A percentile compares a stretch with the other conserved stretches of the same genome.
Evolutionary conservation across 2,797 vertebrate species (phyloP).

Genomic region (Notolabrus celidotus): DNA sequence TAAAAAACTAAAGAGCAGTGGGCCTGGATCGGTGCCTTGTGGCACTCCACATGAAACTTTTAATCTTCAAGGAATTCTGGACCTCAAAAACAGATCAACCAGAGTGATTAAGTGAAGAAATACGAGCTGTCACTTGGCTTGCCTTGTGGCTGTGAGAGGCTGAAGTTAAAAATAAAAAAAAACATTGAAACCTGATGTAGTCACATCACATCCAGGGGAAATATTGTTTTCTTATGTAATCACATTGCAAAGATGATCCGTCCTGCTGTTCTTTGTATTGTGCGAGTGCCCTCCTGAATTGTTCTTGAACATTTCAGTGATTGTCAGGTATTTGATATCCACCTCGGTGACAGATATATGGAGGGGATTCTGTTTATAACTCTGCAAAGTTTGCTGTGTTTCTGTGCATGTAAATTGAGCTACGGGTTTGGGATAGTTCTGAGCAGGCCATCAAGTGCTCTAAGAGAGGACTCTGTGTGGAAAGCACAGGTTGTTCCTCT

Average conservation of each 20-base stretch:
- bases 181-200: not conserved
- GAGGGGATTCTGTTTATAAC: conserved; percentile 42
- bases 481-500: conserved; percentile 28
- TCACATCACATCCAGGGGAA: not conserved
- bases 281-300: not conserved
- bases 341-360: conserved; percentile 15
- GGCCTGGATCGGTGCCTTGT: conserved; percentile 5
- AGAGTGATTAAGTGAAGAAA: not conserved
- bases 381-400: conserved; percentile 41
- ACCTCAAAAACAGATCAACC: not conserved
- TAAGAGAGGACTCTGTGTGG: conserved; percentile 5
- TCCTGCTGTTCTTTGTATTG: not conserved
- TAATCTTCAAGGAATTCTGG: not conserved
- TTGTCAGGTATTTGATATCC: conserved; percentile 4
- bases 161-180: not conserved
- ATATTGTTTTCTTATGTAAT: conserved; percentile 1
- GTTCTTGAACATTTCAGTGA: not conserved
- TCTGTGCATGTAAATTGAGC: conserved; percentile 65
- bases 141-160: not conserved
- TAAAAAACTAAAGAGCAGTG: not conserved
- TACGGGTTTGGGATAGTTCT: conserved; percentile 42
- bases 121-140: not conserved
- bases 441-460: conserved; percentile 55
- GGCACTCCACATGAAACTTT: not conserved
- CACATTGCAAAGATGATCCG: conserved; percentile 1